Evolutionary conservation across 1,140 invertebrate genomes (phyloP), one percentile per base, ranked within the genome.

Genomic region (Drosophila quadrilineata): DNA sequence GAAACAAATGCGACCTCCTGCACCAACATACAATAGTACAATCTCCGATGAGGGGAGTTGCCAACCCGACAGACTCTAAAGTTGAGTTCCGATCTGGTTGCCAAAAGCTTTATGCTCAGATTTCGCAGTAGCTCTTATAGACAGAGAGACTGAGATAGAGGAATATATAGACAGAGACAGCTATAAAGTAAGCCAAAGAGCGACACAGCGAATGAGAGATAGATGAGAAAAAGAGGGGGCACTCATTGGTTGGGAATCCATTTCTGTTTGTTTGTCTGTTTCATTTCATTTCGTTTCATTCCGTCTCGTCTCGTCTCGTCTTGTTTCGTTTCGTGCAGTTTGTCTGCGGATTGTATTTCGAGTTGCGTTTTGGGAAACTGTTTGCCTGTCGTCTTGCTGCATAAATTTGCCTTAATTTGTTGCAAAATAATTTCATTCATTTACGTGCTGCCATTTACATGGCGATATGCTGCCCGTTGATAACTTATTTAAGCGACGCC

Each of bases 401-500:
- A 85, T 85, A 85, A 85, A 85, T 85, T 85, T 85, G 79, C 79
- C 79, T 85, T 85, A 85, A 85, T 85, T 85, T 85, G 79, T 85
- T 79, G 79, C 80, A 75, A 85, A 85, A 85, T 85, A 85, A 85
- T 85, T 85, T 85, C 79, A 84, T 84, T 84, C 74, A 84, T 84
- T 84, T 82, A 82, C 77, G 77, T 82, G 77, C 76, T 80, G 75
- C 75, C 75, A 79, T 79, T 77, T 77, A 69, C 79, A 82, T 68
- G 56, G 76, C 60, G 62, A 59, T 50, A 45, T 54, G 64, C n/a
- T n/a, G n/a, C n/a, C 53, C 69, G 76, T 63, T 82, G 77, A 82
- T 82, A 82, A 82, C 77, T 82, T 82, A 82, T 82, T 82, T 84
- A 84, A 82, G 79, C 53, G 77, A 58, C 31, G 45, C 52, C 71